These are phyloP conservation scores for Monoplex corrugatus DNA, from an alignment of 2,888 invertebrate genomes.

Conservation along the genomic window DNA sequence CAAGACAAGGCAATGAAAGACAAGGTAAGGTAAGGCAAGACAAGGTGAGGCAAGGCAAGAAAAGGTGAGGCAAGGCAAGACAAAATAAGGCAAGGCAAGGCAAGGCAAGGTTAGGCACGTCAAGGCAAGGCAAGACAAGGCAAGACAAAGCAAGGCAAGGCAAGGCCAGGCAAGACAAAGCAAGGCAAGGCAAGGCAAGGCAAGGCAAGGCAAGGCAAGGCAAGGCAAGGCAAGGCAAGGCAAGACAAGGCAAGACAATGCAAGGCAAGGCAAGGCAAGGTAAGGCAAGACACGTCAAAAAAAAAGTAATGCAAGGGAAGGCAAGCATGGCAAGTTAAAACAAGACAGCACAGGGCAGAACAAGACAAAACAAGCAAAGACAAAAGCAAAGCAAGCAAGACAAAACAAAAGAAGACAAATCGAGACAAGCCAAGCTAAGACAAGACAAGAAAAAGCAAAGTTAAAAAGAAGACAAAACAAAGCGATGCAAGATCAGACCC, in stretches of 20 bases:
- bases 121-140: slow-evolving; percentile 22
- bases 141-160: too few relatives aligned
- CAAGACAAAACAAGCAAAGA: neutral
- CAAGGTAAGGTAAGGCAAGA: too few relatives aligned
- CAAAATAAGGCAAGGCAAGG: neutral
- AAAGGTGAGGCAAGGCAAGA: slow-evolving; percentile 3
- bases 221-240: too few relatives aligned
- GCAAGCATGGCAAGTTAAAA: neutral
- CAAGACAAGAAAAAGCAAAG: too few relatives aligned
- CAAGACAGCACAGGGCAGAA: neutral
- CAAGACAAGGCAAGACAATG: too few relatives aligned
- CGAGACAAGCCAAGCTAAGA: neutral
- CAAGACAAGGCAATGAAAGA: too few relatives aligned
- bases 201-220: neutral
- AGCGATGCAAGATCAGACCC: too few relatives aligned
- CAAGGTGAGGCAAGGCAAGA: slow-evolving; percentile 1
- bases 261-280: neutral
- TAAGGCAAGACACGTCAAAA: neutral
- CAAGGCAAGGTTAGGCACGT: slow-evolving; percentile 26
- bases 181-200: neutral
- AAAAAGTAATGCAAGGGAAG: neutral
- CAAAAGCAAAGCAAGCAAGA: too few relatives aligned
- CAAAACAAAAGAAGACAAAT: neutral
- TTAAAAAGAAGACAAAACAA: too few relatives aligned
- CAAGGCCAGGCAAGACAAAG: too few relatives aligned